Evolutionary conservation across 2,888 invertebrate species (phyloP).

Genomic region (Diabrotica balteata): DNA sequence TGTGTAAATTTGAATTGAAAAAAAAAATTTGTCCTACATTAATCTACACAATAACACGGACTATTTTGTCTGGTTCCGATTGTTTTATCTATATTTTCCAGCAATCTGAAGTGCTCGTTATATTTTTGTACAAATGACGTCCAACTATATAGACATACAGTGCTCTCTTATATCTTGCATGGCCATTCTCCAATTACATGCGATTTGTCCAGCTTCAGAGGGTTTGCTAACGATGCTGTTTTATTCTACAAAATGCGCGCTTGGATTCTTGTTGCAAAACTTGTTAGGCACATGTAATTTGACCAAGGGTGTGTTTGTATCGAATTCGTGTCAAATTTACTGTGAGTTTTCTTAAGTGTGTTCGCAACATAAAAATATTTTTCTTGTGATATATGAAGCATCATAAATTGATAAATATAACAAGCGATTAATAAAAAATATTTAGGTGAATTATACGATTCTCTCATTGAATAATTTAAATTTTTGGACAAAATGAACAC

Average conservation of each 20-base stretch:
- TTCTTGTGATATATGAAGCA: no score
- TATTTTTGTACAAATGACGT: conserved; percentile 27
- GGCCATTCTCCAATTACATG: conserved; percentile 33
- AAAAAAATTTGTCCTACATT: no score
- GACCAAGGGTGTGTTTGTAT: background rate
- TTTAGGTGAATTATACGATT: no score
- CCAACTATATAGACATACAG: conserved; percentile 19
- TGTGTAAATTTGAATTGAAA: no score
- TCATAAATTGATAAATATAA: no score
- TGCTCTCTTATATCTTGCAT: conserved; percentile 29
- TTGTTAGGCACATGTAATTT: background rate
- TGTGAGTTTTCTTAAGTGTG: no score
- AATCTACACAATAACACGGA: no score
- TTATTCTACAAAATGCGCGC: background rate
- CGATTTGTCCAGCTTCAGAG: conserved; percentile 30
- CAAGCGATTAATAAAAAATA: no score
- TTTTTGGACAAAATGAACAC: no score
- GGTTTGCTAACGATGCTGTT: conserved; percentile 33
- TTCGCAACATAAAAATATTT: no score
- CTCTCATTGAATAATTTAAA: no score
- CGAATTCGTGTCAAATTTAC: background rate
- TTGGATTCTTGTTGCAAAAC: conserved; percentile 2
- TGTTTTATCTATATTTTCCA: conserved; percentile 4
- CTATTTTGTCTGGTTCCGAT: background rate
- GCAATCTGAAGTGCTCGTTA: conserved; percentile 27